phyloP scores from a whole-genome alignment of 2,797 vertebrate species.

The Cryptoprocta ferox region DNA sequence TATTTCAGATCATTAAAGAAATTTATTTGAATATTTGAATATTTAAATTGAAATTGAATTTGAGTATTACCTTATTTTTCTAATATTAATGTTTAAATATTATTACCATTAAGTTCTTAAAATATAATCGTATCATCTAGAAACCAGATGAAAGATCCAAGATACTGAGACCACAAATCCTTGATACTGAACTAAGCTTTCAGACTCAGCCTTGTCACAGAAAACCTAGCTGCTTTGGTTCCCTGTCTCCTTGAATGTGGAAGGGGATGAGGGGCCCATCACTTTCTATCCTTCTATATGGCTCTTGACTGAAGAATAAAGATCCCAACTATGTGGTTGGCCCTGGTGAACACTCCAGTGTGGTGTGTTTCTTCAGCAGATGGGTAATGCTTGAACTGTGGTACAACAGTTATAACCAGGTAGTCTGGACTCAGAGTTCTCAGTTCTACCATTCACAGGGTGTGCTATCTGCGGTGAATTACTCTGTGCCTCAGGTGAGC shows the following conservation, averaged over 20 bases:
- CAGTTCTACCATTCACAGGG: neutral
- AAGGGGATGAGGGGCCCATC: neutral
- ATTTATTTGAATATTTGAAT: neutral
- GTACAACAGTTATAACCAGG: neutral
- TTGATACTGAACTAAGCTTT: neutral
- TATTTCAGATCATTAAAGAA: slow-evolving; percentile 26
- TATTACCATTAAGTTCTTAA: neutral
- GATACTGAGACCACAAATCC: neutral
- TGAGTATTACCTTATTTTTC: neutral
- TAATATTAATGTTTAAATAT: neutral
- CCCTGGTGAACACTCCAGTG: neutral
- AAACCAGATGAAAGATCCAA: neutral
- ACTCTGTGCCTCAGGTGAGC: neutral
- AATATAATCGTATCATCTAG: neutral
- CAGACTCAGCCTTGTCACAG: neutral
- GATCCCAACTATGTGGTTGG: neutral
- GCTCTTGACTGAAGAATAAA: slow-evolving; percentile 26
- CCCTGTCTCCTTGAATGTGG: neutral
- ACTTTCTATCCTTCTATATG: neutral
- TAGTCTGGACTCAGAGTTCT: neutral
- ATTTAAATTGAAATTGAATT: neutral
- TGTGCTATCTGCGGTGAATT: neutral
- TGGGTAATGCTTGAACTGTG: neutral
- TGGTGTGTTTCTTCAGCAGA: neutral
- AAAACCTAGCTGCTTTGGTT: neutral